A percentile compares a stretch with the other conserved stretches of the same genome.
Conservation (phyloP, 2,113 vertebrate species). For the Larimichthys crocea region DNA sequence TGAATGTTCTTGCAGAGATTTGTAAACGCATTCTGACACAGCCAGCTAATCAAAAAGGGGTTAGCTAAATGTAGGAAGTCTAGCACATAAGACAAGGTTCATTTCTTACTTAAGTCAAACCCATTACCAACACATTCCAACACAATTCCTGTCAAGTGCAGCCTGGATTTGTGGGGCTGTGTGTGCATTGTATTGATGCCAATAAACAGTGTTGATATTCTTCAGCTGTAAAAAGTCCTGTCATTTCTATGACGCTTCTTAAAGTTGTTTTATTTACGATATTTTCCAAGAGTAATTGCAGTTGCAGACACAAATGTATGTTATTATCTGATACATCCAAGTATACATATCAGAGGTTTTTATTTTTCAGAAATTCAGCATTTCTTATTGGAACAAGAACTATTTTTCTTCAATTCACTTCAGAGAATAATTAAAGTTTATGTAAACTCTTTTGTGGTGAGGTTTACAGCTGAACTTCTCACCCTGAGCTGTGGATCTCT, state of each 20-base stretch:
- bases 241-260: background rate
- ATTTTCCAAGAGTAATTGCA: too few relatives aligned
- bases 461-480: conserved; percentile 43
- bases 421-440: background rate
- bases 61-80: conserved; percentile 9
- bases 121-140: conserved; percentile 13
- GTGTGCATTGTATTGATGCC: background rate
- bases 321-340: background rate
- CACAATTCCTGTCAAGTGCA: background rate
- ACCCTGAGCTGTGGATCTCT: conserved; percentile 34
- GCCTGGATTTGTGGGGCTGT: conserved; percentile 1
- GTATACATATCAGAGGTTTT: background rate
- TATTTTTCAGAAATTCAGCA: background rate
- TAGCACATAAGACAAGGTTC: conserved; percentile 11
- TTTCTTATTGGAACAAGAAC: background rate
- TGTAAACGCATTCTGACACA: conserved; percentile 23
- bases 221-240: background rate
- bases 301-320: too few relatives aligned
- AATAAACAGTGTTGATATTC: background rate
- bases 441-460: conserved; percentile 16
- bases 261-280: background rate
- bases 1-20: conserved; percentile 2
- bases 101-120: conserved; percentile 17
- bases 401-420: conserved; percentile 1
- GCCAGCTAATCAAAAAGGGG: background rate